phyloP scores from a whole-genome alignment of 1,140 invertebrate genomes.

The Diplogasteroides magnus region DNA sequence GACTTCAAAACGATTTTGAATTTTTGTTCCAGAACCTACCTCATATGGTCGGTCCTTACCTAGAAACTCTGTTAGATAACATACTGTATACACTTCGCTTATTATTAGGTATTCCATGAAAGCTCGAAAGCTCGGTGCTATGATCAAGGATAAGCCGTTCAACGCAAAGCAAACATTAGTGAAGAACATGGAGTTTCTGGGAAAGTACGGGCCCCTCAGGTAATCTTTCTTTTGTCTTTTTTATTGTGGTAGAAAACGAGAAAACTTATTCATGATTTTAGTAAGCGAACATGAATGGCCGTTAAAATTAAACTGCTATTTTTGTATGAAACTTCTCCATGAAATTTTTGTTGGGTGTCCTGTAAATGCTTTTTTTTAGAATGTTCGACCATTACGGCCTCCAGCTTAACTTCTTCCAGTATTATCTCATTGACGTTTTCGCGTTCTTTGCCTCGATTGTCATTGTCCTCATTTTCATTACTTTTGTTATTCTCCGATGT shows the following conservation, averaged over 20 bases:
- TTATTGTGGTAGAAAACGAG: too few species aligned
- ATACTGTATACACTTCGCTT: too few species aligned
- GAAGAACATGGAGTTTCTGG: not conserved
- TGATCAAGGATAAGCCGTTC: not conserved
- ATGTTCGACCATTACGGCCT: not conserved
- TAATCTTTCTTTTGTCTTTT: too few species aligned
- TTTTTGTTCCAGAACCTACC: too few species aligned
- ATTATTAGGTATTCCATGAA: not conserved
- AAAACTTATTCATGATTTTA: too few species aligned
- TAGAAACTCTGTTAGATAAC: too few species aligned
- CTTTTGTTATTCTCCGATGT: too few species aligned
- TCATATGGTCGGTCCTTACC: too few species aligned
- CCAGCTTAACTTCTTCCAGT: not conserved
- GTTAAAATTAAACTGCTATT: not conserved
- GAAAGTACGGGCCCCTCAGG: not conserved
- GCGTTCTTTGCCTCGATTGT: not conserved
- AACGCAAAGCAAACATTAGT: not conserved
- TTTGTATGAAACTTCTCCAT: too few species aligned
- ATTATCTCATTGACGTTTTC: not conserved
- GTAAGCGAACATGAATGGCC: not conserved
- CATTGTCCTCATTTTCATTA: not conserved
- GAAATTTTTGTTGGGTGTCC: too few species aligned
- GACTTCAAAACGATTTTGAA: too few species aligned
- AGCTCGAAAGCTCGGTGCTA: not conserved
- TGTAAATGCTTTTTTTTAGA: too few species aligned